Conservation (phyloP, 1,140 invertebrate species). For the Gryllus bimaculatus region DNA sequence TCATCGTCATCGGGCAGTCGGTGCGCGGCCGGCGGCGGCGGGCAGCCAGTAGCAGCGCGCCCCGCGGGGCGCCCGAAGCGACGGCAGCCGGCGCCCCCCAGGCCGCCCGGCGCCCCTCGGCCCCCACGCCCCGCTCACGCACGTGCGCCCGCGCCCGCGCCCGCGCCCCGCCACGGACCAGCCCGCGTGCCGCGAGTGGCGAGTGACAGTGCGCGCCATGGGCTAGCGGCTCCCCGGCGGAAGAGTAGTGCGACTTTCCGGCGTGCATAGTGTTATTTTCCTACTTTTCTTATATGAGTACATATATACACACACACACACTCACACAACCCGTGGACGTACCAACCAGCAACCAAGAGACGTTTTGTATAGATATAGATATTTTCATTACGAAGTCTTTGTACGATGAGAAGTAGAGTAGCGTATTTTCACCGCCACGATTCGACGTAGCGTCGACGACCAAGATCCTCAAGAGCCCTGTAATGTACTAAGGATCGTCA, state of each 20-base stretch:
- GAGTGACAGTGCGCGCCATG: neutral
- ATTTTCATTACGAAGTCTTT: neutral
- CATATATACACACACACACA: neutral
- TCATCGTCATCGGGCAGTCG: conserved; percentile 63
- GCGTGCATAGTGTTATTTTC: neutral
- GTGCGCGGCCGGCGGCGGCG: conserved; percentile 34
- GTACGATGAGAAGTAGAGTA: neutral
- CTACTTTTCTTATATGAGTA: neutral
- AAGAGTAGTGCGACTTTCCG: neutral
- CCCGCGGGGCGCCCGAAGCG: no score
- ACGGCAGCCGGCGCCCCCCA: no score
- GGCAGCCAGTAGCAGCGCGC: neutral
- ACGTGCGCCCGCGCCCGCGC: no score
- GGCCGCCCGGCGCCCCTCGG: neutral
- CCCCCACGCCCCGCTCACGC: no score
- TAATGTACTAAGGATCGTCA: no score
- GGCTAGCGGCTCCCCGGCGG: neutral
- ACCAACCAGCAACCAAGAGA: neutral
- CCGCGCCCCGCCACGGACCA: no score
- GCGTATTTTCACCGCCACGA: neutral
- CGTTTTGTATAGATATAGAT: neutral
- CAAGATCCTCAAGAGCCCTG: neutral
- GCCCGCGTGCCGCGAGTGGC: neutral
- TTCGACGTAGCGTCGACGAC: neutral
- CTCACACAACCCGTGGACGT: neutral